phyloP scores from a whole-genome alignment of 2,797 vertebrate species.

The Falco novaeseelandiae region DNA sequence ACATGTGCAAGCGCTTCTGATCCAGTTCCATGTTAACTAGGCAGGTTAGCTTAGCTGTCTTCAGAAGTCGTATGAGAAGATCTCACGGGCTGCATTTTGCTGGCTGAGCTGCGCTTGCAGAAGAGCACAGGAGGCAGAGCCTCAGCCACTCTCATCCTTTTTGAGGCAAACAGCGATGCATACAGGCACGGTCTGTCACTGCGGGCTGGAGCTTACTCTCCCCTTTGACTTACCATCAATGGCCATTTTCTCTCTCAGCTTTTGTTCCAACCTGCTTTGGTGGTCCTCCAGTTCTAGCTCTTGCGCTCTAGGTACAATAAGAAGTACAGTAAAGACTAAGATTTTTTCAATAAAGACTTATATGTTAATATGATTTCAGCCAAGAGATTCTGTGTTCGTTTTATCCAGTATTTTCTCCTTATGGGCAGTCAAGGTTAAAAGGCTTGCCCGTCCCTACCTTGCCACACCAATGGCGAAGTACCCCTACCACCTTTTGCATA shows the following conservation, averaged over 20 bases:
- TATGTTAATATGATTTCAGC: background rate
- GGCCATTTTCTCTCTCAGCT: conserved; percentile 84
- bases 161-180: background rate
- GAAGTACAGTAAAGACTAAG: background rate
- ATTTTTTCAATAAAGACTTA: background rate
- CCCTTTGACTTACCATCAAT: conserved; percentile 79
- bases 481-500: background rate
- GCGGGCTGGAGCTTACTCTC: background rate
- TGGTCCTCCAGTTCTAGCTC: conserved; percentile 92
- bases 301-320: conserved; percentile 82
- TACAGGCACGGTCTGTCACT: rapidly evolving
- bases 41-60: background rate
- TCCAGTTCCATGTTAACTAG: background rate
- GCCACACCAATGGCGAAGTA: background rate
- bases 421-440: background rate
- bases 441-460: background rate
- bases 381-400: background rate
- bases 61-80: background rate
- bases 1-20: rapidly evolving
- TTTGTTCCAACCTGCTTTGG: conserved; percentile 88
- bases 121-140: background rate
- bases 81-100: background rate
- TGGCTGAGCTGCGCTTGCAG: background rate
- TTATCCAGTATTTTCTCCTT: background rate
- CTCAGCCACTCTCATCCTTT: background rate